Base-by-base conservation (phyloP, 2,113 vertebrate species). In the Larimichthys crocea region DNA sequence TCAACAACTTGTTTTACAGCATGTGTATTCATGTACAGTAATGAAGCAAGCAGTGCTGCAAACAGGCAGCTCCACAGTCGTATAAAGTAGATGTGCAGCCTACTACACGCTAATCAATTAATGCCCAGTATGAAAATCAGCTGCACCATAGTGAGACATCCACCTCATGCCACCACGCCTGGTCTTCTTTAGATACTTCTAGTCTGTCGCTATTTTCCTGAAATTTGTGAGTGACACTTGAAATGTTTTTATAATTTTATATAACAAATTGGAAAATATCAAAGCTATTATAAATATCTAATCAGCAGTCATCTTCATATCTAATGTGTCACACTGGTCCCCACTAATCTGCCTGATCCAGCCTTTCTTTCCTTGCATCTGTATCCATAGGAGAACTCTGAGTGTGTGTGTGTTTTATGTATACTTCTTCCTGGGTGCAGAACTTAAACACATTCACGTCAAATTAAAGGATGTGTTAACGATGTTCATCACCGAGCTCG, bases 351-450 rank as follows among this genome's bases (percentile, higher is more conserved):
- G 22, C 60, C 79, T 64, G 15, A 20, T 79, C 80, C 79, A 84
- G 80, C 74, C 81, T 76, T 70, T 83, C 76, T 73, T 15, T 77
- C 83, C 74, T 82, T 24, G 24, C 35, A 76, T 55, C 50, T 56
- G 56, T 75, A 42, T 62, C 6, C n/a, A 10, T 35, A 52, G 67
- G 57, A 48, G 16, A 67, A n/a, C 26, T 46, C 1, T 35, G 35
- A 3, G 31, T 31, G 31, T 31, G 31, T 40, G 19, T 68, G 24
- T 78, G 12, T 40, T 29, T 6, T 69, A 16, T 49, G 40, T 31
- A 1, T 16, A 52, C 62, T 75, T 71, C 3, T 15, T 80, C 62
- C 44, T 12, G 14, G 1, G 22, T 44, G 64, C 5, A 63, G 68
- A 89, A 26, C 35, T 62, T 16, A 40, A 74, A 65, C 59, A 59